phyloP scores from a whole-genome alignment of 1,140 invertebrate species.

The Wiebesia pumilae region DNA sequence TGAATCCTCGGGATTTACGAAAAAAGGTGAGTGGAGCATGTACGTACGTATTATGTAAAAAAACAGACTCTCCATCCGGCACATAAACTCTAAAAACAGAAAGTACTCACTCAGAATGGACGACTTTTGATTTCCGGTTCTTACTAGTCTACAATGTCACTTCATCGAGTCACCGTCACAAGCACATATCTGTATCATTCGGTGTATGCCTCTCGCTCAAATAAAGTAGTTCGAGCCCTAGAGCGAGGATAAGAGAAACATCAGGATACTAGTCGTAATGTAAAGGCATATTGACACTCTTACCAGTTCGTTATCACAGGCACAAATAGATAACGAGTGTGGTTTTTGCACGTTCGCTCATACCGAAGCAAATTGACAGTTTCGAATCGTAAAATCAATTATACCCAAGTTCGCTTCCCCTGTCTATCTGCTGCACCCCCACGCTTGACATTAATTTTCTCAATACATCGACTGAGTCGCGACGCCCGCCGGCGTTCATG shows the following conservation, averaged over 20 bases:
- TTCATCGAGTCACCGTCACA: too few species aligned
- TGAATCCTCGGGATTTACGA: background rate
- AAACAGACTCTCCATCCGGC: background rate
- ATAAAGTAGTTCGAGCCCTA: constrained; percentile 17
- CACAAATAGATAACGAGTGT: constrained; percentile 43
- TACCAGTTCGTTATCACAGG: constrained; percentile 30
- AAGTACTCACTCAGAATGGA: background rate
- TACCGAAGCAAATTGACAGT: background rate
- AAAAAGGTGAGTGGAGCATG: background rate
- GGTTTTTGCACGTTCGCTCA: background rate
- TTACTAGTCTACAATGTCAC: background rate
- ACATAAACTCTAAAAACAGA: background rate
- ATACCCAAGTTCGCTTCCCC: background rate
- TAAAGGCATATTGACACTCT: constrained; percentile 30
- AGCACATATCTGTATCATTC: background rate
- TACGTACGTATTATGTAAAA: background rate
- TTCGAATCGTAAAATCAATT: constrained; percentile 46
- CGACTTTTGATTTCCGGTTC: constrained; percentile 39
- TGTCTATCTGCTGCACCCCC: too few species aligned
- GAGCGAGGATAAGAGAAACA: background rate
- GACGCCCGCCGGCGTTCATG: background rate
- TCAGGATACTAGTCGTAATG: background rate
- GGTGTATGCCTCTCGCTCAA: background rate
- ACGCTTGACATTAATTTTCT: constrained; percentile 11
- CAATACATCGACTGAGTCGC: background rate